phyloP scores from a whole-genome alignment of 53 echinoderm and acorn worm genomes.

The Henricia sp. region DNA sequence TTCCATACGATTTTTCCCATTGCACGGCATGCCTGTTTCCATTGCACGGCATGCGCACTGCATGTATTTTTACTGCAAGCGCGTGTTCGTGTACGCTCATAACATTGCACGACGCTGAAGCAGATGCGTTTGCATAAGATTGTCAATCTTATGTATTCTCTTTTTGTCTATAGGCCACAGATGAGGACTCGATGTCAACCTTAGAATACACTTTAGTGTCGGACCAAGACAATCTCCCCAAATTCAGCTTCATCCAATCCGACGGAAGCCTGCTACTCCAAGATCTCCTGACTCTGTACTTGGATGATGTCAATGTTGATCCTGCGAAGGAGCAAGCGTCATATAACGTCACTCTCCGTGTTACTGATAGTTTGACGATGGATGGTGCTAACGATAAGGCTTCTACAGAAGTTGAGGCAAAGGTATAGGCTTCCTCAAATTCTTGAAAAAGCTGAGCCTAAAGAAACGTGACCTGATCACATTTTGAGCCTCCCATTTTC shows the following conservation, averaged over 20 bases:
- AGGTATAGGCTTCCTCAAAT: too few species aligned
- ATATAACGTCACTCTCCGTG: slow-evolving; percentile 21
- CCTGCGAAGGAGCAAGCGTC: slow-evolving; percentile 14
- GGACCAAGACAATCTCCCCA: not conserved
- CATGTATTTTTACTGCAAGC: too few species aligned
- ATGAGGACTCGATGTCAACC: not conserved
- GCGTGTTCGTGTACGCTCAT: too few species aligned
- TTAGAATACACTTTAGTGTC: slow-evolving; percentile 22
- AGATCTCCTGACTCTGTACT: slow-evolving; percentile 5
- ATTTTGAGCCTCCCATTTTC: too few species aligned
- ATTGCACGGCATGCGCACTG: too few species aligned
- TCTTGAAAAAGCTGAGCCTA: too few species aligned
- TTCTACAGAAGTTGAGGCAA: slow-evolving; percentile 25
- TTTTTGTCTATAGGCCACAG: slow-evolving; percentile 10
- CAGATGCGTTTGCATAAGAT: too few species aligned
- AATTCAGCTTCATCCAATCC: not conserved
- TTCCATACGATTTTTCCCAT: too few species aligned
- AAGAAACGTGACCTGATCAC: too few species aligned
- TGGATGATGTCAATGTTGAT: slow-evolving; percentile 18
- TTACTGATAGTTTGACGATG: slow-evolving; percentile 5
- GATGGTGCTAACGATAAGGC: not conserved
- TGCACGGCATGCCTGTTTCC: too few species aligned
- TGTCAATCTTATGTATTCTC: not conserved
- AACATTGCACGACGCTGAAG: too few species aligned
- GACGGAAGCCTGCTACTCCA: not conserved